Conservation (phyloP, 2,797 vertebrate genomes). For the Novumbra hubbsi region DNA sequence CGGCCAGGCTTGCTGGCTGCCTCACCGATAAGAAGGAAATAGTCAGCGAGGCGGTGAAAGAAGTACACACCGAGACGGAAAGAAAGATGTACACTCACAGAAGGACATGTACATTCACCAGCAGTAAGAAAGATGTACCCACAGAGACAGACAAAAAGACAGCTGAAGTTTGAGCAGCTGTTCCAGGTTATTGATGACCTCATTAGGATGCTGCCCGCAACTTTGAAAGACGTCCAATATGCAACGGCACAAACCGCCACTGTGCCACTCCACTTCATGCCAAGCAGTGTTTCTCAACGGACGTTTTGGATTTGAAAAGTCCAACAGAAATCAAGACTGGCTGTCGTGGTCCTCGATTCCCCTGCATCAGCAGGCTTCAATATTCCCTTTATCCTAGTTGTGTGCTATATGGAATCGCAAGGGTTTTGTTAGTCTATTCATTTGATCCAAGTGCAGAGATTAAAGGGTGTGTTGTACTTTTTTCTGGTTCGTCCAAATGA, state of each 20-base stretch:
- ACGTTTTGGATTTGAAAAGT: slow-evolving; percentile 48
- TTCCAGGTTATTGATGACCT: slow-evolving; percentile 91
- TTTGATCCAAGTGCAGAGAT: no score
- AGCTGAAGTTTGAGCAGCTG: slow-evolving; percentile 79
- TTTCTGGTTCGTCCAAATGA: no score
- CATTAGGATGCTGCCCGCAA: slow-evolving; percentile 85
- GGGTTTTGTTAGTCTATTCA: neutral
- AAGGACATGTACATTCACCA: no score
- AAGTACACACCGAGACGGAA: neutral
- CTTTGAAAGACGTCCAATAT: slow-evolving; percentile 73
- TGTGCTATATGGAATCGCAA: slow-evolving; percentile 22
- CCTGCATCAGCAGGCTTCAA: slow-evolving; percentile 26
- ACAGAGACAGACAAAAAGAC: no score
- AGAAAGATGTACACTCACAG: neutral
- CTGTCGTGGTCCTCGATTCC: slow-evolving; percentile 35
- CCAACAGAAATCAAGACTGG: slow-evolving; percentile 34
- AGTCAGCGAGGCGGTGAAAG: neutral
- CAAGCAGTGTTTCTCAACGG: slow-evolving; percentile 57
- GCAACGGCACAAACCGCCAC: slow-evolving; percentile 65
- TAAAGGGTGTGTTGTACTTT: no score
- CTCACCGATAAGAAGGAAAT: neutral
- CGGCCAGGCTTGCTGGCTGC: no score
- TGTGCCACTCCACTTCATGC: slow-evolving; percentile 46
- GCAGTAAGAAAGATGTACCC: no score
- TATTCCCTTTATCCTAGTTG: slow-evolving; percentile 2